Percentiles rank a stretch among this genome's conserved stretches.
These are phyloP conservation scores for Clarias platycephalus DNA, from an alignment of 2,797 vertebrate species.

Conservation along the genomic window DNA sequence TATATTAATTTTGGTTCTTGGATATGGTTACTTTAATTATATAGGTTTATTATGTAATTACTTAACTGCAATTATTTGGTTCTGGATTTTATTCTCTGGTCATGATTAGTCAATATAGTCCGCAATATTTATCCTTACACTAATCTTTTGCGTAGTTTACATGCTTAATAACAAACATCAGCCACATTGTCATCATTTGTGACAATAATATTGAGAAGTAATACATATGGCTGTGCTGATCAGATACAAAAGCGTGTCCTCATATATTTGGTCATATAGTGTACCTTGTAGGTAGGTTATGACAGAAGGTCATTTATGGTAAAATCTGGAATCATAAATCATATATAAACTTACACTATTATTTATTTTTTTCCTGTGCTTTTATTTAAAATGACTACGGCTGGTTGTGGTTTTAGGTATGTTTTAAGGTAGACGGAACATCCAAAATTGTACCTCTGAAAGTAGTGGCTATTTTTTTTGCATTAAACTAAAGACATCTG, in stretches of 20 bases:
- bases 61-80: not conserved
- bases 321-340: not conserved
- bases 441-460: not conserved
- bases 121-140: not conserved
- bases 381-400: not conserved
- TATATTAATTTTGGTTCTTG: too few relatives aligned
- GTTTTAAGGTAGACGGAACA: not conserved
- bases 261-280: too few relatives aligned
- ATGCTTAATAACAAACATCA: not conserved
- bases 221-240: not conserved
- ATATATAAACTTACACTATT: not conserved
- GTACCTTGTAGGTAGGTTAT: not conserved
- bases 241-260: not conserved
- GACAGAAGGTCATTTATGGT: not conserved
- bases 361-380: not conserved
- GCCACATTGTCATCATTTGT: not conserved
- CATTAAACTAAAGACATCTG: not conserved
- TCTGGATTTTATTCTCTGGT: not conserved
- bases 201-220: too few relatives aligned
- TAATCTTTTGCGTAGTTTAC: not conserved
- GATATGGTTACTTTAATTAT: not conserved
- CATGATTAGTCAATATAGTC: not conserved
- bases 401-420: not conserved
- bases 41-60: not conserved
- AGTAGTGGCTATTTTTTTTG: not conserved